Percentiles rank a stretch among this genome's conserved stretches.
phyloP scores from a whole-genome alignment of 2,113 vertebrate species.

The Nyctereutes procyonoides region DNA sequence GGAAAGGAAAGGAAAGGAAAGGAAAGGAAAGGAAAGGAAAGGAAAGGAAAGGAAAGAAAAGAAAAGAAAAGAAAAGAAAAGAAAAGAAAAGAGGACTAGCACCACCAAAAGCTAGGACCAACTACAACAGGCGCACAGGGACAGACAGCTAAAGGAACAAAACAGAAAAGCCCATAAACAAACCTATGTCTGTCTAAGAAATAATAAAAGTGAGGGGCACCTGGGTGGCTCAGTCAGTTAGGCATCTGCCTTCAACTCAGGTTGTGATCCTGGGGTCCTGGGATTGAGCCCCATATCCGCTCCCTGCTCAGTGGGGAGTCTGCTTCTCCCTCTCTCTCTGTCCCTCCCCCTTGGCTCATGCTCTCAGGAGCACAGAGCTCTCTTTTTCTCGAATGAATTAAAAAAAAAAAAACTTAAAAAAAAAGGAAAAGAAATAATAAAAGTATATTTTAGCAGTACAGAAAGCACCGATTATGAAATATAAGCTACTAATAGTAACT shows the following conservation, averaged over 20 bases:
- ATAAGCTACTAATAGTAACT: not conserved
- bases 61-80: no score
- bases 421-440: not conserved
- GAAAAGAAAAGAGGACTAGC: no score
- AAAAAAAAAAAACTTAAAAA: not conserved
- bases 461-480: not conserved
- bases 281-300: no score
- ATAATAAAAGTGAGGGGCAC: not conserved
- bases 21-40: no score
- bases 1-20: no score
- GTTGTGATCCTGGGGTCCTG: not conserved
- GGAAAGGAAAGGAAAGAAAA: no score
- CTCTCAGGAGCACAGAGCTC: no score
- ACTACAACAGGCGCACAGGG: not conserved
- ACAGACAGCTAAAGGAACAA: not conserved
- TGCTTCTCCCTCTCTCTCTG: no score
- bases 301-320: no score
- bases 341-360: no score
- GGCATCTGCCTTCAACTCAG: not conserved
- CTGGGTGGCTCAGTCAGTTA: not conserved
- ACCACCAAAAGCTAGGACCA: not conserved
- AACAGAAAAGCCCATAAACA: not conserved
- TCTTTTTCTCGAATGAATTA: no score
- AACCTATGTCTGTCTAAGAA: not conserved
- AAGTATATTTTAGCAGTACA: not conserved